phyloP scores from a whole-genome alignment of 2,797 vertebrate genomes.

The Poecilia picta region DNA sequence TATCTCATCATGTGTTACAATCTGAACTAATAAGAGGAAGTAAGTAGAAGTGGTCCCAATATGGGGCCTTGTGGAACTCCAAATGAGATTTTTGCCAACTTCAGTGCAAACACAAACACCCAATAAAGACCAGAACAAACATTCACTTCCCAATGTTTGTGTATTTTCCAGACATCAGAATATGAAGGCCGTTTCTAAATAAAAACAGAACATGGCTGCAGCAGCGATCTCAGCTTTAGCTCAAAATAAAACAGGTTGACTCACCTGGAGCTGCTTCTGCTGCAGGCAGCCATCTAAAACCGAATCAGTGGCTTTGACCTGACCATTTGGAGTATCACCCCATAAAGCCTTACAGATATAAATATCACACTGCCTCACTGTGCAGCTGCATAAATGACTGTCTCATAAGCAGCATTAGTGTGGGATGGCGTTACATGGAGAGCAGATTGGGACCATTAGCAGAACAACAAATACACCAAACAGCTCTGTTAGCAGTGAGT shows the following conservation, averaged over 20 bases:
- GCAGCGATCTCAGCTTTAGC: background rate
- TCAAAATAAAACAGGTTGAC: constrained; percentile 7
- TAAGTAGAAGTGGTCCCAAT: background rate
- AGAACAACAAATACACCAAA: constrained; percentile 31
- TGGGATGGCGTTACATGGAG: constrained; percentile 27
- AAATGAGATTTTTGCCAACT: background rate
- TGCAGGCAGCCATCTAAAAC: background rate
- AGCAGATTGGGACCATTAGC: constrained; percentile 28
- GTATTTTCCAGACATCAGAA: background rate
- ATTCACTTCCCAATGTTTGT: background rate
- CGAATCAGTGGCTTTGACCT: background rate
- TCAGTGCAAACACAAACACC: background rate
- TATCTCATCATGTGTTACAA: background rate
- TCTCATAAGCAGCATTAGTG: constrained; percentile 17
- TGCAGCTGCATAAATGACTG: background rate
- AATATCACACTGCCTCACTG: background rate
- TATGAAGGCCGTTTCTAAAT: background rate
- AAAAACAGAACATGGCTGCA: background rate
- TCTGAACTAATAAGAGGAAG: background rate
- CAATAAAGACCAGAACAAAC: background rate
- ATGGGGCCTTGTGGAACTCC: background rate
- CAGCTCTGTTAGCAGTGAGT: constrained; percentile 25
- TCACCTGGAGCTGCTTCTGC: background rate
- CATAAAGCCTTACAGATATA: background rate
- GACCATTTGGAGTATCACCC: background rate